These are phyloP conservation scores for Mirounga angustirostris DNA, from an alignment of 2,113 vertebrate species.

Conservation along the genomic window DNA sequence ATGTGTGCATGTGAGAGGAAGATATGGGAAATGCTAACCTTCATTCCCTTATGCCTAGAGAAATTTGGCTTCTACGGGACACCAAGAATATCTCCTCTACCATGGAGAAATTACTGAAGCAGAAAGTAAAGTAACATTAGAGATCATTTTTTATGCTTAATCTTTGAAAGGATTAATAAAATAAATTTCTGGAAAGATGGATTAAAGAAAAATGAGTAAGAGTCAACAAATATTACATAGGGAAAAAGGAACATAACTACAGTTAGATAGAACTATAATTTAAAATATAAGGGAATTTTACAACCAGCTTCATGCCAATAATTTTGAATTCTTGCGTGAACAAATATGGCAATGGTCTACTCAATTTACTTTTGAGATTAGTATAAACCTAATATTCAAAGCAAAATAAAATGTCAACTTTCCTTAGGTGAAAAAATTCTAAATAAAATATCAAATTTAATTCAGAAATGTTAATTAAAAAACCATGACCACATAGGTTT, in stretches of 20 bases:
- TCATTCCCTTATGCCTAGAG: not conserved
- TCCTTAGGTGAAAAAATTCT: not conserved
- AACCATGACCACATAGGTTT: conserved; percentile 8
- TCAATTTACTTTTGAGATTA: not conserved
- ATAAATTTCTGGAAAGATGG: not conserved
- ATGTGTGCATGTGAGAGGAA: fast-evolving
- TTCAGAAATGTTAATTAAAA: not conserved
- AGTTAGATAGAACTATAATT: not conserved
- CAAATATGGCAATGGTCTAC: not conserved
- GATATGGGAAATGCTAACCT: not conserved
- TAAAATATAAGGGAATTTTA: not conserved
- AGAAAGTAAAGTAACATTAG: not conserved
- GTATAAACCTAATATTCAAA: conserved; percentile 9
- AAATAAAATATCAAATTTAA: conserved; percentile 54
- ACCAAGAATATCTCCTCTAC: not conserved
- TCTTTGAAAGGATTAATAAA: conserved; percentile 32
- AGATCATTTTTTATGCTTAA: not conserved
- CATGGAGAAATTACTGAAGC: not conserved
- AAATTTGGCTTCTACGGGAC: not conserved
- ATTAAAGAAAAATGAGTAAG: not conserved
- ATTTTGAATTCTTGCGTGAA: conserved; percentile 33
- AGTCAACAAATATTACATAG: not conserved
- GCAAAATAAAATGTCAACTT: conserved; percentile 12
- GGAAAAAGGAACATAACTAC: not conserved
- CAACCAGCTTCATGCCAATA: not conserved